phyloP scores from a whole-genome alignment of 2,113 vertebrate species.

The Protobothrops flavoviridis region DNA sequence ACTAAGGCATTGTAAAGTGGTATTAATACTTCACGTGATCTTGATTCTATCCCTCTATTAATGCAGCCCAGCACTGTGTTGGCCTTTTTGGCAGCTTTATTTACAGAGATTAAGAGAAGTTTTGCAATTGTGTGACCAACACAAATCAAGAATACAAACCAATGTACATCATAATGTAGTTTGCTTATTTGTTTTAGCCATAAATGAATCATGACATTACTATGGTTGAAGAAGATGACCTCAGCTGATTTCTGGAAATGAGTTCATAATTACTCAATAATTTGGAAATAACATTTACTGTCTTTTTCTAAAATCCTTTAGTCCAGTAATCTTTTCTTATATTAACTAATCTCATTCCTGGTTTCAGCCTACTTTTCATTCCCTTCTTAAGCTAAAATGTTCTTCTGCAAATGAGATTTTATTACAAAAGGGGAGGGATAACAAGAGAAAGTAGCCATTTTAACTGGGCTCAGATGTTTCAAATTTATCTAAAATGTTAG shows the following conservation, averaged over 20 bases:
- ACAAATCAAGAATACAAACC: conserved; percentile 33
- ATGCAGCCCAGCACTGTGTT: too few relatives aligned
- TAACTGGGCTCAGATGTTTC: conserved; percentile 14
- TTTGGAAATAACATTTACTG: conserved; percentile 47
- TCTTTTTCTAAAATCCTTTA: conserved; percentile 24
- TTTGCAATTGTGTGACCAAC: conserved; percentile 42
- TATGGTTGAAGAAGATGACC: conserved; percentile 41
- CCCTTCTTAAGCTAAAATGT: conserved; percentile 34
- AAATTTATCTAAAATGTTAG: background rate
- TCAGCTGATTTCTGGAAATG: conserved; percentile 55
- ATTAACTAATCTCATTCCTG: conserved; percentile 6
- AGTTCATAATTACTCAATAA: conserved; percentile 51
- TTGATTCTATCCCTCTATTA: too few relatives aligned
- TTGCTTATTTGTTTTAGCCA: conserved; percentile 42
- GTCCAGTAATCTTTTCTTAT: conserved; percentile 41
- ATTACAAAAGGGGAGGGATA: conserved; percentile 21
- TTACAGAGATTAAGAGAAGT: conserved; percentile 50
- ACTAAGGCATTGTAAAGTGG: too few relatives aligned
- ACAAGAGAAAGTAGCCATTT: conserved; percentile 37
- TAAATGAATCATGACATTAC: conserved; percentile 38
- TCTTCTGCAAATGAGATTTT: conserved; percentile 37
- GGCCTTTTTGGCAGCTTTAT: background rate
- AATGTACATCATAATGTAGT: conserved; percentile 40
- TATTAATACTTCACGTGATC: too few relatives aligned
- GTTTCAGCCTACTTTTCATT: conserved; percentile 29